A percentile compares a stretch with the other conserved stretches of the same genome.
phyloP scores from a whole-genome alignment of 1,140 invertebrate genomes.

The Apis florea region DNA sequence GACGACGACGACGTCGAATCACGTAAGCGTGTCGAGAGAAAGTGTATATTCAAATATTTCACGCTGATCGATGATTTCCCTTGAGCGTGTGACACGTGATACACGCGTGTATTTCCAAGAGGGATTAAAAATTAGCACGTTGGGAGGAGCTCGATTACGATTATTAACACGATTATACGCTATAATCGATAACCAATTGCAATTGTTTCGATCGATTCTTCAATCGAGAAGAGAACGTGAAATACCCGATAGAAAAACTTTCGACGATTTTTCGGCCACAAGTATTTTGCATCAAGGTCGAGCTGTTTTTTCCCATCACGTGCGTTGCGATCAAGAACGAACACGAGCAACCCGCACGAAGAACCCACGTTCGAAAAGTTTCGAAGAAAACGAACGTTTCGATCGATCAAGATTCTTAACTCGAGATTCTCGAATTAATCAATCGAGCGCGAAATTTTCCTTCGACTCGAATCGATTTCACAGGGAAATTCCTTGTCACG shows the following conservation, averaged over 20 bases:
- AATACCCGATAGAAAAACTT: no score
- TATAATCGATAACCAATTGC: not conserved
- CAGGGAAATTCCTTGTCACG: no score
- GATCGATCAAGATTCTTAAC: no score
- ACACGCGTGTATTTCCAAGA: not conserved
- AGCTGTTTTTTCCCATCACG: conserved; percentile 22
- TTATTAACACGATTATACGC: not conserved
- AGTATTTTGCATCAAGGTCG: conserved; percentile 27
- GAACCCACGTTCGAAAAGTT: no score
- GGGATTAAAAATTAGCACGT: no score
- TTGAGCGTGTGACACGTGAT: conserved; percentile 2
- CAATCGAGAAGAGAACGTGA: no score
- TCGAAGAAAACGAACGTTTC: conserved; percentile 16
- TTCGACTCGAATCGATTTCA: no score
- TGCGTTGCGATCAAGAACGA: conserved; percentile 22
- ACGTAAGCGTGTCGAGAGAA: not conserved
- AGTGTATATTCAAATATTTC: not conserved
- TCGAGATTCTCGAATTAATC: no score
- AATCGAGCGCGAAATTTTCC: no score
- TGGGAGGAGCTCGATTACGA: not conserved
- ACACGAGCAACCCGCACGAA: not conserved
- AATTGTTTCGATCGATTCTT: not conserved
- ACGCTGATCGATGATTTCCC: not conserved
- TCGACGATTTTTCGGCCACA: not conserved
- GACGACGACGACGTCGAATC: not conserved